A percentile compares a stretch with the other conserved stretches of the same genome.
Conservation (phyloP, 2,888 invertebrate species). For the Oscheius sp. region DNA sequence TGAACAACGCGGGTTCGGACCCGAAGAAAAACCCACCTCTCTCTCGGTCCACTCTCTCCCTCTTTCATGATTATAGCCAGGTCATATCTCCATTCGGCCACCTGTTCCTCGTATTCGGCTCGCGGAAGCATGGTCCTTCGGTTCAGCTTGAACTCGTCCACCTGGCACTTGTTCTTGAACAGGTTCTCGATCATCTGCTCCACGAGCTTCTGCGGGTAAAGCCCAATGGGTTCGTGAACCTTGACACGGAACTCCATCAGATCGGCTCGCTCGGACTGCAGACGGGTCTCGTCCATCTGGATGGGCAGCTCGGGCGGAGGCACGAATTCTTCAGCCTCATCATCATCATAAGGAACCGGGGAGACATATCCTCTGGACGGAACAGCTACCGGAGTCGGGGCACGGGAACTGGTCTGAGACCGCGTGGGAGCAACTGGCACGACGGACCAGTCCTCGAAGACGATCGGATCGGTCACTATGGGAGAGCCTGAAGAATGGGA, state of each 20-base stretch:
- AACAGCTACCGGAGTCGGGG: neutral
- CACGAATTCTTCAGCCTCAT: neutral
- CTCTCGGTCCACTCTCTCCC: neutral
- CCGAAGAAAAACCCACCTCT: neutral
- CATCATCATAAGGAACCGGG: neutral
- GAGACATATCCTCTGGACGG: neutral
- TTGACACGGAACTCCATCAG: neutral
- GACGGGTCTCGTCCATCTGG: neutral
- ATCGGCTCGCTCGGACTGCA: neutral
- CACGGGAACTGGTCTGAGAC: neutral
- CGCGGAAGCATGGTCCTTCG: neutral
- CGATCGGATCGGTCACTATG: neutral
- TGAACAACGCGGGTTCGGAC: no score
- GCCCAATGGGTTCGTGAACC: constrained; percentile 16
- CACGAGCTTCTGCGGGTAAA: neutral
- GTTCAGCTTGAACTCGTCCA: neutral
- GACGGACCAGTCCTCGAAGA: neutral
- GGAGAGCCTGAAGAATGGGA: neutral
- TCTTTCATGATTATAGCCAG: neutral
- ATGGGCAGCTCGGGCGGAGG: constrained; percentile 7
- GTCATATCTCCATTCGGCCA: constrained; percentile 23
- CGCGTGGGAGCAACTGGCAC: neutral
- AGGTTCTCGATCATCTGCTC: constrained; percentile 20
- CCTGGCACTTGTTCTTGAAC: constrained; percentile 16
- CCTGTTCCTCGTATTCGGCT: constrained; percentile 34